Evolutionary conservation across 2,797 vertebrate genomes (phyloP), one percentile per base, ranked within the genome.

Genomic region (Gastrophryne carolinensis): DNA sequence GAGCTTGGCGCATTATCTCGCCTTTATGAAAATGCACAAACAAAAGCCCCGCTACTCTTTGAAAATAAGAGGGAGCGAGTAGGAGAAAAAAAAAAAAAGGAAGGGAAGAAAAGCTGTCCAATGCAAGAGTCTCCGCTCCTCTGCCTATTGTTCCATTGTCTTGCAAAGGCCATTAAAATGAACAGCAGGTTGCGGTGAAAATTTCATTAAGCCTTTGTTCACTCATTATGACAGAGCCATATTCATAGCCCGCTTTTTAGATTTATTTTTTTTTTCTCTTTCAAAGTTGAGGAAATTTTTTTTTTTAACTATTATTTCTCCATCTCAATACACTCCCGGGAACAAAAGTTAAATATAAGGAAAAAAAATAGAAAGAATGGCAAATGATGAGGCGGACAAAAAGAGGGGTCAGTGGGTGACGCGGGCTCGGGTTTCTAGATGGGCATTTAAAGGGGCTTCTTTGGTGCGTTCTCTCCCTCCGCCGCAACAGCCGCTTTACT

Each of bases 121-220:
- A 91, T 88, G 88, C 89, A 91, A 86, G 85, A 80, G 80, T 83
- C 83, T 87, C 90, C 88, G 89, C 86, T 84, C 49, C 23, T 26
- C 85, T 79, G 86, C 87, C 91, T 89, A 94, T 96, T 95, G 94
- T 96, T 93, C 93, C 88, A 92, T 94, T 95, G 93, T 94, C 91
- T 95, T 94, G 93, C 89, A 94, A 94, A 96, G 94, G 90, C 94
- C 93, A 96, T 97, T 98, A 95, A 95, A 92, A 93, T 94, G 93
- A 96, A 94, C 93, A 95, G 95, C 95, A 96, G 96, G 93, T 96
- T 95, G 92, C 94, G 90, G 95, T 95, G 95, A 96, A 98, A 96
- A 94, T 95, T 98, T 95, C 96, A 98, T 97, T 94, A 96, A 95
- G 92, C 90, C 91, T 92, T 81, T 86, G 87, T 88, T 95, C 94